Percentiles rank a stretch among this genome's conserved stretches.
These are phyloP conservation scores for Nasonovia ribisnigri DNA, from an alignment of 2,888 invertebrate genomes.

Conservation along the genomic window DNA sequence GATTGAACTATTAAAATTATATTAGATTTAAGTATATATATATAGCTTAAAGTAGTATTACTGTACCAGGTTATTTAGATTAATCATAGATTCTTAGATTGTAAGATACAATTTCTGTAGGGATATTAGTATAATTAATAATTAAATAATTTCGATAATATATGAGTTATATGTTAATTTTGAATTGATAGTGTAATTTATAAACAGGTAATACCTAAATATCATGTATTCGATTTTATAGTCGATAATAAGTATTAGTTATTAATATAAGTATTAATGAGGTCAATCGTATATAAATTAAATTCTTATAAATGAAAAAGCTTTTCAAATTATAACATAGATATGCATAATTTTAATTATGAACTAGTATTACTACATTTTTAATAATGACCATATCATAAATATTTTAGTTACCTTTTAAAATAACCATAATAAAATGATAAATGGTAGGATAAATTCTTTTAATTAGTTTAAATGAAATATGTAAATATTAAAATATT, in stretches of 20 bases:
- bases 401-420: background rate
- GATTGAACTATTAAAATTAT: background rate
- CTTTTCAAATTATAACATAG: background rate
- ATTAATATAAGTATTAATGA: background rate
- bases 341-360: background rate
- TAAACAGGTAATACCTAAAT: background rate
- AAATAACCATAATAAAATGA: background rate
- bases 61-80: background rate
- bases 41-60: background rate
- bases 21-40: background rate
- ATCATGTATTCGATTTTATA: background rate
- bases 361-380: background rate
- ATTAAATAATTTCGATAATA: background rate
- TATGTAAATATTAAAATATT: background rate
- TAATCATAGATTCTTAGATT: conserved; percentile 1
- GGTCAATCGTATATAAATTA: background rate
- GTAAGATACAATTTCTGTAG: background rate
- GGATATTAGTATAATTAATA: background rate
- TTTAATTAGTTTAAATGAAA: background rate
- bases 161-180: background rate
- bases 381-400: background rate
- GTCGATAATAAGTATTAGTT: background rate
- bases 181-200: background rate
- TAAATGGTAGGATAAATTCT: background rate
- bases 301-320: background rate